Evolutionary conservation across 2,888 invertebrate species (phyloP).

Genomic region (Drosophila acutilabella): DNA sequence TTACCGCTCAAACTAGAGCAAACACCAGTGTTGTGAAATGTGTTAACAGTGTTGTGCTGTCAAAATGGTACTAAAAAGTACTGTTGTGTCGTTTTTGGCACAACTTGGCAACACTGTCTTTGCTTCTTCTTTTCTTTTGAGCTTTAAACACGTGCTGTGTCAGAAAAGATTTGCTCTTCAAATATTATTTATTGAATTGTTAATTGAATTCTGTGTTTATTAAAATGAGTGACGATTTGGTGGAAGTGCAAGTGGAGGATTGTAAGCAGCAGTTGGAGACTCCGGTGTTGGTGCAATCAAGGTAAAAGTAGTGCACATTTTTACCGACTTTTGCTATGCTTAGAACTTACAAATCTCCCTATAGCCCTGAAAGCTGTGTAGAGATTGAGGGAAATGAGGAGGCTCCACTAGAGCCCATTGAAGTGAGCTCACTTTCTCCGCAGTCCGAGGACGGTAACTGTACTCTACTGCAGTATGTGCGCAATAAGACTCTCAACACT

Average conservation of each 20-base stretch:
- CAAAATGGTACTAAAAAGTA: not conserved
- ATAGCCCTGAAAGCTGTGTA: not conserved
- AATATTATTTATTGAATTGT: not conserved
- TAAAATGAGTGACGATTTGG: conserved; percentile 11
- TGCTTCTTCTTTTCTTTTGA: not conserved
- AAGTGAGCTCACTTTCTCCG: not conserved
- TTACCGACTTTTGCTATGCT: no score
- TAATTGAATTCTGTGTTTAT: not conserved
- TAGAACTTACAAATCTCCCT: not conserved
- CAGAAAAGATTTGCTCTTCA: not conserved
- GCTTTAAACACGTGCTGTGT: conserved; percentile 5
- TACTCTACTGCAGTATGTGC: conserved; percentile 12
- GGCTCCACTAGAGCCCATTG: not conserved
- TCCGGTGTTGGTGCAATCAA: not conserved
- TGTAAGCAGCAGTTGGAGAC: not conserved
- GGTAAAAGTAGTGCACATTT: conserved; percentile 4
- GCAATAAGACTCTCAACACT: not conserved
- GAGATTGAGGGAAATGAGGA: conserved; percentile 6
- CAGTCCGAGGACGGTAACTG: not conserved
- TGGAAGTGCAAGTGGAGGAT: not conserved
- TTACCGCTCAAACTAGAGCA: not conserved
- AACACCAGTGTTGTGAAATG: not conserved
- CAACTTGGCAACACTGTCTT: conserved; percentile 13
- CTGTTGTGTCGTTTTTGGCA: not conserved
- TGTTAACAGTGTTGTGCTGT: no score